Evolutionary conservation across 2,797 vertebrate species (phyloP), one percentile per base, ranked within the genome.

Genomic region (Sebastes ruberrimus): DNA sequence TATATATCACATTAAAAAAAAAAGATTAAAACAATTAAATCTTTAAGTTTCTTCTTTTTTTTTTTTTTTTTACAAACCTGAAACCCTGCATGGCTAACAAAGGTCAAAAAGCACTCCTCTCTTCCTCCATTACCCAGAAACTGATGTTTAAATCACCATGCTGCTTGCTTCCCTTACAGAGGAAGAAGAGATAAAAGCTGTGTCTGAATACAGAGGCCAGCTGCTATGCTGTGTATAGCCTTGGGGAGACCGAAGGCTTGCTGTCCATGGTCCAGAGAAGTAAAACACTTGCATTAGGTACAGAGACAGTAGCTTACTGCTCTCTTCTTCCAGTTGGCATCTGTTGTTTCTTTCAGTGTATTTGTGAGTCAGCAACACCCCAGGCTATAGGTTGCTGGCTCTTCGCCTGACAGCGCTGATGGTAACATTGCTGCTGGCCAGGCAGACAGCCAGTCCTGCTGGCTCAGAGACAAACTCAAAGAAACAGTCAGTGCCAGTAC

Each of bases 341-440:
- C 20, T 70, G 70, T 63, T 61, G 23, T 67, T 62, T 67, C 42
- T 32, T 59, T 64, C 61, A 10, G 61, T 62, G 20, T 74, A 30
- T 62, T 76, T 74, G 60, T 66, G 46, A 76, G 69, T 77, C 71
- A 79, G 59, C 42, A 70, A 22, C 30, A 30, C 32, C 9, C 25
- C 38, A 28, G 65, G 35, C 32, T 68, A n/a, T 55, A 74, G 78
- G 53, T 80, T 87, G 25, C n/a, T 77, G 79, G 76, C 68, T 82
- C 10, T 25, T 32, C 4, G 57, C 35, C 46, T 3, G 22, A 53
- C 16, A 73, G 46, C 10, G 23, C 52, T 68, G 28, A 66, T 25
- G 74, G 23, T 46, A 59, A 63, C 11, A 30, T 27, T 32, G 66
- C 72, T 80, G 65, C 72, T 69, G 69, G 46, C 22, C 49, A 32